These are phyloP conservation scores for Paedocypris micromegethes DNA, from an alignment of 2,797 vertebrate species.

Conservation along the genomic window DNA sequence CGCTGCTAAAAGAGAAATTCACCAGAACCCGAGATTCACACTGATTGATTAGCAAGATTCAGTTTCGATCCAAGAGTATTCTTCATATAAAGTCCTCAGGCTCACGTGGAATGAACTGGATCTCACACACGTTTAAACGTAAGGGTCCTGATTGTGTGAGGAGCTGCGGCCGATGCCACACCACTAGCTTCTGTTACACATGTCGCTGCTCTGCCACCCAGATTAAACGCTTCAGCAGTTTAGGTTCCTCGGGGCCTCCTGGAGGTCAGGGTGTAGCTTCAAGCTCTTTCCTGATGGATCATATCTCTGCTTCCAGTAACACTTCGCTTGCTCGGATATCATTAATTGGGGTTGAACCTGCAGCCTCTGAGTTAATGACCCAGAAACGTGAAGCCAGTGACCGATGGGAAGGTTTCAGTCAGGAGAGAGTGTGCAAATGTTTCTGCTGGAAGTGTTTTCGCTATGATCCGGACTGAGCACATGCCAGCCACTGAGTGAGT, in stretches of 20 bases:
- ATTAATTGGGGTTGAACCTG: constrained; percentile 13
- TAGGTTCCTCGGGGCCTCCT: neutral
- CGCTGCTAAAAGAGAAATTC: too few relatives aligned
- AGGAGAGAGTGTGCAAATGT: constrained; percentile 6
- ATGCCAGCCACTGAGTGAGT: constrained; percentile 42
- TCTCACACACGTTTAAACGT: constrained; percentile 15
- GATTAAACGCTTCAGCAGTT: too few relatives aligned
- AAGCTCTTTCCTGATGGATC: constrained; percentile 9
- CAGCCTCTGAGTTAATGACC: constrained; percentile 21
- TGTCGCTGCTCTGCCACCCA: too few relatives aligned
- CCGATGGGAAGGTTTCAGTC: constrained; percentile 12
- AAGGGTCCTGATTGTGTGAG: neutral
- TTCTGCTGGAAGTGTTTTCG: constrained; percentile 25
- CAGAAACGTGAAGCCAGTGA: constrained; percentile 3
- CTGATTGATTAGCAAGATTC: too few relatives aligned
- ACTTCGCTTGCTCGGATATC: neutral
- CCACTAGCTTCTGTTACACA: too few relatives aligned
- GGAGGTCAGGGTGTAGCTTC: neutral
- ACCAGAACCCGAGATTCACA: too few relatives aligned
- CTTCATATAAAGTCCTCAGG: constrained; percentile 11
- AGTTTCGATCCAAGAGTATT: too few relatives aligned
- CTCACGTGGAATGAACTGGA: constrained; percentile 23
- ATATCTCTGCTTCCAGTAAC: constrained; percentile 1
- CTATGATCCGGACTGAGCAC: constrained; percentile 6
- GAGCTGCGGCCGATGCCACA: too few relatives aligned